These are phyloP conservation scores for Apostichopus leukothele DNA, from an alignment of 53 echinoderm and acorn worm species.

Conservation along the genomic window DNA sequence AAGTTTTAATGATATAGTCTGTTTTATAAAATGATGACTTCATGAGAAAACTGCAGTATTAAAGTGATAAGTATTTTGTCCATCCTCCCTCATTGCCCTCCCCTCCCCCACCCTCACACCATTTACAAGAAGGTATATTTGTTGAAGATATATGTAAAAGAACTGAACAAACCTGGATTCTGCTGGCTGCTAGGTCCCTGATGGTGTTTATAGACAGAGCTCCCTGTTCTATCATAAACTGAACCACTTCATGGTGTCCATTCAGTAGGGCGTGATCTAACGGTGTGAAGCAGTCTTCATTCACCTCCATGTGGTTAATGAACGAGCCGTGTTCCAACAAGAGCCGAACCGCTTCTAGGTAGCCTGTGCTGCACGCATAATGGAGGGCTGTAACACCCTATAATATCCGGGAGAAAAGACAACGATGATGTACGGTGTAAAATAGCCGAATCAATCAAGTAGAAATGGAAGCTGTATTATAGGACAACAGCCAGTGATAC, in stretches of 20 bases:
- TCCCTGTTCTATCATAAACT: constrained; percentile 94
- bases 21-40: no score
- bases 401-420: neutral
- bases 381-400: constrained; percentile 99
- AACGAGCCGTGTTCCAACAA: constrained; percentile 83
- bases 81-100: no score
- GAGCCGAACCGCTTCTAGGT: constrained; percentile 78
- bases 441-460: no score
- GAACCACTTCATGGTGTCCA: constrained; percentile 88
- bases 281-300: constrained; percentile 81
- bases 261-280: constrained; percentile 88
- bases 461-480: no score
- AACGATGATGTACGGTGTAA: no score
- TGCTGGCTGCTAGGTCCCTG: constrained; percentile 83
- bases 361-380: constrained; percentile 91
- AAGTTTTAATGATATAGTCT: no score
- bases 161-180: constrained; percentile 65
- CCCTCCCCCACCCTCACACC: no score
- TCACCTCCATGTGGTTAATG: constrained; percentile 90
- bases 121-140: no score
- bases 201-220: constrained; percentile 93
- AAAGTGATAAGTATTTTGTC: no score
- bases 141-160: no score
- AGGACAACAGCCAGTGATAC: no score
- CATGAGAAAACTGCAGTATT: no score